Evolutionary conservation across 2,888 invertebrate species (phyloP).

Genomic region (Parnassius smintheus): DNA sequence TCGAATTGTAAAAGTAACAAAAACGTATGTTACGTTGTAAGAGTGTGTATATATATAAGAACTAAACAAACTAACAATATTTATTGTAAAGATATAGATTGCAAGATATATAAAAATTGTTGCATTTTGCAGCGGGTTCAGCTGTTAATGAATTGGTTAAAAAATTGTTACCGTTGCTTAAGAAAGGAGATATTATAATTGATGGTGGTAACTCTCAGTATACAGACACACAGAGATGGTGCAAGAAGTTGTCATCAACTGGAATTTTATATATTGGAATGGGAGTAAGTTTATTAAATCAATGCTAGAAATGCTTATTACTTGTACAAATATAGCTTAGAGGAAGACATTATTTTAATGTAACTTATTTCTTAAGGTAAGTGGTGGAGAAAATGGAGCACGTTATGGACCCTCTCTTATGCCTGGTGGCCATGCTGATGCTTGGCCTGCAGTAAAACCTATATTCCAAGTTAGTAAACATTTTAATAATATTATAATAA

Average conservation of each 20-base stretch:
- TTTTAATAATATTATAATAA: no score
- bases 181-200: slow-evolving; percentile 97
- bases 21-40: no score
- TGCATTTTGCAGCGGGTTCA: slow-evolving; percentile 86
- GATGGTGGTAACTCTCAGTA: slow-evolving; percentile 99
- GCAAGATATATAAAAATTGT: no score
- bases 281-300: slow-evolving; percentile 83
- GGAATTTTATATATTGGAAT: slow-evolving; percentile 94
- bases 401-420: slow-evolving; percentile 98
- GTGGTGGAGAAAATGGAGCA: slow-evolving; percentile 98
- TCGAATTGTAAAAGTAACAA: no score
- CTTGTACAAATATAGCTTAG: background rate
- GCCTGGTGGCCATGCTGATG: slow-evolving; percentile 97
- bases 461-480: slow-evolving; percentile 88
- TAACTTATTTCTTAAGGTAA: slow-evolving; percentile 78
- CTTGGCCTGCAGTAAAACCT: slow-evolving; percentile 96
- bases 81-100: no score
- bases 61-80: no score
- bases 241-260: slow-evolving; percentile 86
- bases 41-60: no score
- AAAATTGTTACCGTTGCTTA: slow-evolving; percentile 90
- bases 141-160: slow-evolving; percentile 98
- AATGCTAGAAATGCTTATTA: no score
- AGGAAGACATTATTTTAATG: background rate
- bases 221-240: slow-evolving; percentile 93